A percentile compares a stretch with the other conserved stretches of the same genome.
These are phyloP conservation scores for Patiria pectinifera DNA, from an alignment of 53 echinoderm and acorn worm species.

Conservation along the genomic window DNA sequence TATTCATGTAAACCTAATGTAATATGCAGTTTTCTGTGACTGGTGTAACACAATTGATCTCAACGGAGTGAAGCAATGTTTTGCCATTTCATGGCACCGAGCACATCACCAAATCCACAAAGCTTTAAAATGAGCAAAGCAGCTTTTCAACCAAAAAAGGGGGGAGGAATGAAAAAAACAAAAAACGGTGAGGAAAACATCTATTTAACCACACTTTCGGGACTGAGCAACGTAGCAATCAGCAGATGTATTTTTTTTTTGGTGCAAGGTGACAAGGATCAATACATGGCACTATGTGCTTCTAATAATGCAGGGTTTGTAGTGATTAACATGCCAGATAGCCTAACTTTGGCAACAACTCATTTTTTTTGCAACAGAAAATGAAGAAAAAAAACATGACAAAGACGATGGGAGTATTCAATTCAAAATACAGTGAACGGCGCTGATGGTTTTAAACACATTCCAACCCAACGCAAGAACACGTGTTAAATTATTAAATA, in stretches of 20 bases:
- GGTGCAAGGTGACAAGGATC: neutral
- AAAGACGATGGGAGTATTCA: neutral
- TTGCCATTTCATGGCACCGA: too few relatives aligned
- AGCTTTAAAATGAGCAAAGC: conserved; percentile 18
- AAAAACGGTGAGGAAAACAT: neutral
- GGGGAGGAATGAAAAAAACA: neutral
- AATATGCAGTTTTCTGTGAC: too few relatives aligned
- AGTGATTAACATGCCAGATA: neutral
- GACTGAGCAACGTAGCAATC: neutral
- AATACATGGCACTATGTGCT: neutral
- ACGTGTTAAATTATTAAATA: conserved; percentile 6
- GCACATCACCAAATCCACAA: neutral
- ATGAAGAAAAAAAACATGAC: neutral
- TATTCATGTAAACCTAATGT: neutral
- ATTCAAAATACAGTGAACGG: neutral
- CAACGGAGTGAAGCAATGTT: too few relatives aligned
- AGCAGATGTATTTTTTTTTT: neutral
- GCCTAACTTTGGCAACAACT: neutral
- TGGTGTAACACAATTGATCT: too few relatives aligned
- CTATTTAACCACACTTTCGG: neutral
- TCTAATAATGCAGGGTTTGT: neutral
- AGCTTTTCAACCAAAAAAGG: neutral
- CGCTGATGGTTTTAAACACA: neutral
- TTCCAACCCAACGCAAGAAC: conserved; percentile 27
- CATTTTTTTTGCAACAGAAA: neutral